Evolutionary conservation across 2,888 invertebrate genomes (phyloP), one percentile per base, ranked within the genome.

Genomic region (Pimpla rufipes): DNA sequence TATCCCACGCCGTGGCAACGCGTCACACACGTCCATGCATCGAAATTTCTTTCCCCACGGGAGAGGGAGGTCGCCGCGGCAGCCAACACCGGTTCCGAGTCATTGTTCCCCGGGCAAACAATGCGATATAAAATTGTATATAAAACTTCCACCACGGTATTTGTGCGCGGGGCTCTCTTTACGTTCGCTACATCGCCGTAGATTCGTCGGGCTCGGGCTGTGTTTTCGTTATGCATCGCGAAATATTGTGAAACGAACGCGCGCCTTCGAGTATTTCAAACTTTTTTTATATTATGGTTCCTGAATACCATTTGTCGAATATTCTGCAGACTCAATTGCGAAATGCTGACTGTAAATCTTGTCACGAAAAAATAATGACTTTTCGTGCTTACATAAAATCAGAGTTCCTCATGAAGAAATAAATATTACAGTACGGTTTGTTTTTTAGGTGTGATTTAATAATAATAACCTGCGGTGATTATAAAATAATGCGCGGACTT

Each of bases 1-100:
- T 84, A 66, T 84, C 84, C 84, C 84, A 84, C 84, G 84, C 81
- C 81, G 40, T 29, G 21, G 18, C 29, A 10, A n/a, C n/a, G 29
- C 29, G 29, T 29, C 29, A 3, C 29, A 29, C 29, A n/a, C 29
- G 37, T 18, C 10, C 62, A 74, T 64, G 40, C 83, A 77, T 77
- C 79, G 74, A 80, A 67, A 83, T 80, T 78, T 78, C 81, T 74
- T 62, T 78, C 64, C 47, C 57, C 68, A 57, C 64, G 47, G 66
- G 64, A 29, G 57, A 18, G 66, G 40, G 55, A 50, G 42, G 29
- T 71, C 70, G 57, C 45, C 18, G 50, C 52, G 71, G 67, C 47
- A 42, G 42, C 64, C 52, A 83, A 76, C 83, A 83, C 73, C 79
- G 83, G 76, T 79, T 67, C 16, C 23, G 52, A 81, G 11, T 42